Base-by-base conservation (phyloP, 1,140 invertebrate species). In the Trinorchestia longiramus region DNA sequence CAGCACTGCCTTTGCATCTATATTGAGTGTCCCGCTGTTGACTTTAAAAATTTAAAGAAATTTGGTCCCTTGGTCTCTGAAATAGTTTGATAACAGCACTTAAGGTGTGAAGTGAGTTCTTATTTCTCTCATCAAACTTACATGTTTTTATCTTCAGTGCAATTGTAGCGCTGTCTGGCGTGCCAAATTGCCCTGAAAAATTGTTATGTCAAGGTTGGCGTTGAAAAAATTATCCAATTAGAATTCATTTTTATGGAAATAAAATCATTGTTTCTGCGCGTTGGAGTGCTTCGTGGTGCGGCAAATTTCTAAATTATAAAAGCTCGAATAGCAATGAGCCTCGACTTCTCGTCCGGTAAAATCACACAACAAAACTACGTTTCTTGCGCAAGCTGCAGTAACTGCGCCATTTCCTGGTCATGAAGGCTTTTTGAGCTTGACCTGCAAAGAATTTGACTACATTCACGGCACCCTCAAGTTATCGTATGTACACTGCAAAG, bases 231-330 rank as follows among this genome's bases (percentile, higher is more conserved):
- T 77, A 77, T 77, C 62, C 62, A 77, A 77, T 77, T 77, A 77
- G 62, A 77, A 77, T 77, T 77, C 62, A 77, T 77, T 77, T 77
- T 77, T 77, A 77, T 77, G 62, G 62, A 77, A 77, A 77, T 77
- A 3, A 77, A 77, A 77, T 77, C 62, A 77, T 36, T 77, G 62
- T 77, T 77, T 77, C 62, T 77, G 62, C 11, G 62, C 28, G 62
- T 1, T 36, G 62, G 62, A 77, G 62, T 77, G 62, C 15, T 77
- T 77, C 62, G 62, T 77, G 62, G 62, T 36, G 62, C 62, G 62
- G 62, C 62, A 77, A 77, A 77, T 77, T 77, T 77, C 28, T 36
- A 36, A 28, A 77, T 77, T 36, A 77, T 77, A 77, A 77, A 77
- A 77, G 62, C 62, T 77, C 1, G 62, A 77, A 77, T 77, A 77